These are phyloP conservation scores for Taenioides sp. DNA, from an alignment of 2,797 vertebrate genomes.

Conservation along the genomic window DNA sequence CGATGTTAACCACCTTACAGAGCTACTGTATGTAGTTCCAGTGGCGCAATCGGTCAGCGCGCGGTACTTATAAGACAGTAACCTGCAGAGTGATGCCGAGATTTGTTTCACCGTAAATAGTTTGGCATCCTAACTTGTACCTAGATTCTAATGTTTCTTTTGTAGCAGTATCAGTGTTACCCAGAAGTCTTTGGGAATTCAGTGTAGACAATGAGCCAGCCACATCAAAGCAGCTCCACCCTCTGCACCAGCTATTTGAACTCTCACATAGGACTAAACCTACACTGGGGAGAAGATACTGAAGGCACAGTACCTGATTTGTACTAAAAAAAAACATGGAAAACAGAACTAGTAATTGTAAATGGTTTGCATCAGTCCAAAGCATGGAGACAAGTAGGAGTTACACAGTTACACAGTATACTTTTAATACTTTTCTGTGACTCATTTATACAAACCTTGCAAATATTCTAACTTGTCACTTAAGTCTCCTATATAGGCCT, in stretches of 20 bases:
- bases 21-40: too few relatives aligned
- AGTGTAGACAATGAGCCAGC: conserved; percentile 36
- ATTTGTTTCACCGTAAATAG: neutral
- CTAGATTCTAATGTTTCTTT: neutral
- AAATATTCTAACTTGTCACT: neutral
- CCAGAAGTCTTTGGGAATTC: conserved; percentile 31
- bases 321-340: too few relatives aligned
- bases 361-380: too few relatives aligned
- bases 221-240: conserved; percentile 41
- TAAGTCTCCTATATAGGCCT: neutral
- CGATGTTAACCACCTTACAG: too few relatives aligned
- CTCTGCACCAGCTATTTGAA: conserved; percentile 27
- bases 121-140: neutral
- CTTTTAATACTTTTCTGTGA: too few relatives aligned
- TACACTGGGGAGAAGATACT: conserved; percentile 3
- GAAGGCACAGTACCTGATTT: too few relatives aligned
- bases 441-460: too few relatives aligned
- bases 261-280: conserved; percentile 17
- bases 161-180: conserved; percentile 24
- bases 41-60: conserved; percentile 20
- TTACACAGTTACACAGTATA: too few relatives aligned
- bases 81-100: conserved; percentile 33
- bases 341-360: too few relatives aligned
- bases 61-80: conserved; percentile 21
- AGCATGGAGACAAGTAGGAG: too few relatives aligned